Evolutionary conservation across 2,113 vertebrate genomes (phyloP).

Genomic region (Bucco capensis): DNA sequence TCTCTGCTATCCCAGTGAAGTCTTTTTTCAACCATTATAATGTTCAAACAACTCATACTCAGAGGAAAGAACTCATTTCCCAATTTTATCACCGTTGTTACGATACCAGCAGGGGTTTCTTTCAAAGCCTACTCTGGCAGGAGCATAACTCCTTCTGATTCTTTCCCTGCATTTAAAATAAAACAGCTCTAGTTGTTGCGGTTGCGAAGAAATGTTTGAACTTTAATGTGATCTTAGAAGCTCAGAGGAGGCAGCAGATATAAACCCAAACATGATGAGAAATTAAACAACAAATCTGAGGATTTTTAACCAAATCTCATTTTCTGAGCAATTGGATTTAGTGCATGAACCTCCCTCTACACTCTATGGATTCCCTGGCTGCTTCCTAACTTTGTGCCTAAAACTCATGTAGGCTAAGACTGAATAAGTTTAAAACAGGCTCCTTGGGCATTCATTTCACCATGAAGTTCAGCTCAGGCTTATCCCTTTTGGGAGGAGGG

Average conservation of each 20-base stretch:
- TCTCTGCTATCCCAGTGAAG: not conserved
- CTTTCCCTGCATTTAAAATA: conserved; percentile 22
- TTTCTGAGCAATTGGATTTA: conserved; percentile 29
- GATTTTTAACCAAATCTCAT: conserved; percentile 26
- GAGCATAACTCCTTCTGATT: conserved; percentile 3
- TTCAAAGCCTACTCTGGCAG: conserved; percentile 41
- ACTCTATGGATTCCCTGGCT: not conserved
- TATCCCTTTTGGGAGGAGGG: not conserved
- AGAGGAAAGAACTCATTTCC: conserved; percentile 44
- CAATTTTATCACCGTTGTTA: conserved; percentile 48
- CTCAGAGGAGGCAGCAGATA: not conserved
- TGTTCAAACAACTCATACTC: not conserved
- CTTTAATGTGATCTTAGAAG: not conserved
- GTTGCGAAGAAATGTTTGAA: conserved; percentile 25
- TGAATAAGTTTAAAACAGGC: not conserved
- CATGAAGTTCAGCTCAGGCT: not conserved
- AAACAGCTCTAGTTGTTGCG: conserved; percentile 2
- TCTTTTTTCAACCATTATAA: not conserved
- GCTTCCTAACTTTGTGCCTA: not conserved
- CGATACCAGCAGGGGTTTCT: conserved; percentile 37
- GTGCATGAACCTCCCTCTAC: not conserved
- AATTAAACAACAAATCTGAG: conserved; percentile 48
- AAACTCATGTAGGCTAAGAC: not conserved
- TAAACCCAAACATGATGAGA: conserved; percentile 40
- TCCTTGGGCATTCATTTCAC: not conserved